Evolutionary conservation across 2,888 invertebrate genomes (phyloP), one percentile per base, ranked within the genome.

Genomic region (Nebria brevicollis): DNA sequence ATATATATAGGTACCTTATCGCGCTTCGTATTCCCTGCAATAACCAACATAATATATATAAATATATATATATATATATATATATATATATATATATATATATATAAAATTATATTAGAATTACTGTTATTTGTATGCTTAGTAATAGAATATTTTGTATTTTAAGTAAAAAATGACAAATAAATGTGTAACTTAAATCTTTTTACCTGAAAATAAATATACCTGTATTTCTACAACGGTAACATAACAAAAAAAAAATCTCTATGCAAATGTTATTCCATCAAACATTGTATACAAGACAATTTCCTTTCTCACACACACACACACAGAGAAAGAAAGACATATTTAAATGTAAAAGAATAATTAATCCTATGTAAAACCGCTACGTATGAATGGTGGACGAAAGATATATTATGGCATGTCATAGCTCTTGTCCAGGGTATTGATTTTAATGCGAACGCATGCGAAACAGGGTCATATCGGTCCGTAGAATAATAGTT

Each of bases 331-430:
- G 6, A 43, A 1, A 43, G 6, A 43, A 43, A 43, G 1, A 43
- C 6, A 8, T 54, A 54, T 11, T 54, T 7, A 54, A 54, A 54
- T 11, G 54, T 54, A 54, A 54, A 7, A 15, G 70, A 15, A 75
- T 79, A 79, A 79, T 79, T 75, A 79, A 75, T 79, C 25, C 66
- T 26, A 4, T 66, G 75, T 75, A 74, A 79, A 74, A 66, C 86
- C 86, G 86, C 86, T 86, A 86, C 86, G 86, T 86, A 86, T 86
- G 86, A 87, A 88, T 88, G 85, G 87, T 85, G 87, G 87, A 87
- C 88, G 88, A 88, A 88, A 89, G 88, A 89, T 89, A 88, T 87
- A 88, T 88, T 88, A 88, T 88, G 87, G 87, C 87, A 88, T 88
- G 88, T 87, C 87, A 86, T 88, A 86, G 87, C 87, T 87, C 87